Evolutionary conservation across 2,797 vertebrate genomes (phyloP).

Genomic region (Gastrophryne carolinensis): DNA sequence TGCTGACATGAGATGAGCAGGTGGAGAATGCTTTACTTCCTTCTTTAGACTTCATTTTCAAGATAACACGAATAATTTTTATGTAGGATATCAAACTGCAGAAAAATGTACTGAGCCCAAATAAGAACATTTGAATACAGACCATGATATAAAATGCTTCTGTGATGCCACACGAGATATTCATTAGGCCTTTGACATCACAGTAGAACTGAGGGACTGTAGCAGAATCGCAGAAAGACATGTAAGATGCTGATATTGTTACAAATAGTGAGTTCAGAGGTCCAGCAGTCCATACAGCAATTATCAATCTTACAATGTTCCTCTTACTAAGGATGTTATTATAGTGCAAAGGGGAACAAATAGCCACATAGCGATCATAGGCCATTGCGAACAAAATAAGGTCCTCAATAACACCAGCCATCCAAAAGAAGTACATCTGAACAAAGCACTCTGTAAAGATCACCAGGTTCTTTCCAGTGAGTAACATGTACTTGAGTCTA

Average conservation of each 20-base stretch:
- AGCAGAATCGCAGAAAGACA: not conserved
- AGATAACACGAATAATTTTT: too few relatives aligned
- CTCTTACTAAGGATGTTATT: not conserved
- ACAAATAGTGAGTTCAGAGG: not conserved
- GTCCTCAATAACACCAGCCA: not conserved
- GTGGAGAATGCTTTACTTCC: too few relatives aligned
- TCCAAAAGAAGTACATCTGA: not conserved
- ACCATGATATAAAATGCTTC: slow-evolving; percentile 33
- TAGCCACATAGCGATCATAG: not conserved
- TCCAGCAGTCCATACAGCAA: not conserved
- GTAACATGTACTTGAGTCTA: not conserved
- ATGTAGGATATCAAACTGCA: too few relatives aligned
- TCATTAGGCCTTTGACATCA: not conserved
- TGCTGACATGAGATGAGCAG: too few relatives aligned
- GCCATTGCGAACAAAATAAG: not conserved
- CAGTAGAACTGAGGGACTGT: slow-evolving; percentile 9
- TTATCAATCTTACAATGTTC: not conserved
- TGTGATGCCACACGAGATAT: not conserved
- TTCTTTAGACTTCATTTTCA: too few relatives aligned
- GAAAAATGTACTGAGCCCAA: slow-evolving; percentile 45
- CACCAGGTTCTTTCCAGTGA: not conserved
- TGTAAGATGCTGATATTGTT: not conserved
- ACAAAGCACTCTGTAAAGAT: not conserved
- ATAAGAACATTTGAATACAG: slow-evolving; percentile 43
- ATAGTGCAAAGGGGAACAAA: not conserved